phyloP scores from a whole-genome alignment of 2,888 invertebrate genomes.

The Auanema sp. region DNA sequence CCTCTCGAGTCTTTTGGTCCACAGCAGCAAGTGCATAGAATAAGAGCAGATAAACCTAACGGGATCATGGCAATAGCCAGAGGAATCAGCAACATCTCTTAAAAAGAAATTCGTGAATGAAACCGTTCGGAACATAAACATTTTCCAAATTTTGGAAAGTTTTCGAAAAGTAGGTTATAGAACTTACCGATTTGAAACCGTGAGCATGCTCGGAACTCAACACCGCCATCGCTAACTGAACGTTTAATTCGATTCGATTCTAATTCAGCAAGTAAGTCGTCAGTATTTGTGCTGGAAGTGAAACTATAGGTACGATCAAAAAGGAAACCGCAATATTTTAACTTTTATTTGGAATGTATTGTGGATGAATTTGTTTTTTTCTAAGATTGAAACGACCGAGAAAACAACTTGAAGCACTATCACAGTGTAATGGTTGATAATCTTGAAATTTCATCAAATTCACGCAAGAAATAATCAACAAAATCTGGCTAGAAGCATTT shows the following conservation, averaged over 20 bases:
- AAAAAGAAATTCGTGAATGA: not conserved
- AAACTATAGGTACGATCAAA: not conserved
- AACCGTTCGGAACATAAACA: not conserved
- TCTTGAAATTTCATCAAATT: too few relatives aligned
- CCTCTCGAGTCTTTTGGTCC: constrained; percentile 58
- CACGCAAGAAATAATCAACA: too few relatives aligned
- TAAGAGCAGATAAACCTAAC: constrained; percentile 50
- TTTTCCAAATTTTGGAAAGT: not conserved
- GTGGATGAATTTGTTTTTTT: not conserved
- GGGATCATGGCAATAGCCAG: constrained; percentile 58
- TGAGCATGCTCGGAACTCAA: constrained; percentile 38
- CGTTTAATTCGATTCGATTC: constrained; percentile 19
- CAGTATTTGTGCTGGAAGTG: constrained; percentile 21
- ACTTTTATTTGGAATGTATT: not conserved
- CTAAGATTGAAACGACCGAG: too few relatives aligned
- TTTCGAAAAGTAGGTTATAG: not conserved
- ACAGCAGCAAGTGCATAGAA: constrained; percentile 59
- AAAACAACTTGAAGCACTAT: too few relatives aligned
- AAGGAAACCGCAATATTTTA: too few relatives aligned
- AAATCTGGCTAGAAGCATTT: too few relatives aligned
- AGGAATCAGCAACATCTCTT: constrained; percentile 51
- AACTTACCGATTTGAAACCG: constrained; percentile 34
- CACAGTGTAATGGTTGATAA: too few relatives aligned
- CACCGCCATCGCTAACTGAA: constrained; percentile 22
- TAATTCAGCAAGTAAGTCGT: constrained; percentile 34